Conservation (phyloP, 2,113 vertebrate genomes). For the Thryonomys swinderianus region DNA sequence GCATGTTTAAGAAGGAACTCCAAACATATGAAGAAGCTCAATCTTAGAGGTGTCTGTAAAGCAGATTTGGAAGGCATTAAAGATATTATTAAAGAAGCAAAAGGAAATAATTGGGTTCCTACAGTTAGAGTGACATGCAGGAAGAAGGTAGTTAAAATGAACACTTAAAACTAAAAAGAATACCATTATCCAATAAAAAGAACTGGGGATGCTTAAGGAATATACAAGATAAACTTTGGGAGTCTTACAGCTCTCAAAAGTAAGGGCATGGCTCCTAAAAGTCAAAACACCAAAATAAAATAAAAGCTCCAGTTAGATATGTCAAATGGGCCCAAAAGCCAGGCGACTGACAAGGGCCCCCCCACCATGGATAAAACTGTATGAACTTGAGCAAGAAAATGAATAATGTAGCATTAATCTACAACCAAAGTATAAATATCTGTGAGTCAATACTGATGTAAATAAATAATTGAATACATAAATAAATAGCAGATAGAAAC, state of each 20-base stretch:
- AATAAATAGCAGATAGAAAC: not conserved
- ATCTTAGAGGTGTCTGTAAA: not conserved
- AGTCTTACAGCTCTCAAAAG: not conserved
- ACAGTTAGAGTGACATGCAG: not conserved
- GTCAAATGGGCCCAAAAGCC: not conserved
- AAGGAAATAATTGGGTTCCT: not conserved
- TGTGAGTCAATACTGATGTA: not conserved
- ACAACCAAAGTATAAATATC: not conserved
- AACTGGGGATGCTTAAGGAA: not conserved
- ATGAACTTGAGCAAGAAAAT: constrained; percentile 2
- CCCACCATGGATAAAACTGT: not conserved
- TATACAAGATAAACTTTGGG: not conserved
- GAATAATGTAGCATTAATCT: not conserved
- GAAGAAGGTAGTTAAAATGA: not conserved
- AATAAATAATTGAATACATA: not conserved
- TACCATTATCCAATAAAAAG: not conserved
- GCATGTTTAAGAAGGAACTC: not conserved
- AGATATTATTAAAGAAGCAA: not conserved
- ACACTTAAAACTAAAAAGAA: not conserved
- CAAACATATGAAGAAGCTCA: not conserved
- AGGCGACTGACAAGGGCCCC: not conserved
- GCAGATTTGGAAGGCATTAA: not conserved
- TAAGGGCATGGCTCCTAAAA: not conserved
- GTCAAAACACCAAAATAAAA: not conserved
- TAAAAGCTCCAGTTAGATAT: rapidly evolving